phyloP scores from a whole-genome alignment of 2,113 vertebrate genomes.

The Isichthys henryi region DNA sequence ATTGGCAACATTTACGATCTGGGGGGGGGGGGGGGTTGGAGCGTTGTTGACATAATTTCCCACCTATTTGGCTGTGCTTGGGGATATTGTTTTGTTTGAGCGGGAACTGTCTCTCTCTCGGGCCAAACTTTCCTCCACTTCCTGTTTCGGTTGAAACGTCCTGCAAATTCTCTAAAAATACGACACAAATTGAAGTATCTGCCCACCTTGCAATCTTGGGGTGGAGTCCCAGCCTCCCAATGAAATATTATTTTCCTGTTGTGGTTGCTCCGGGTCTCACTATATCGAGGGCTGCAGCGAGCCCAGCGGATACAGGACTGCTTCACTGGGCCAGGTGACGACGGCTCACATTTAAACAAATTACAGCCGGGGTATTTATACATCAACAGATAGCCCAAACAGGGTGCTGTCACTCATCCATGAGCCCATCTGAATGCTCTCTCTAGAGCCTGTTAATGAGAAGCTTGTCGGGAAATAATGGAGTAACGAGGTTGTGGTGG shows the following conservation, averaged over 20 bases:
- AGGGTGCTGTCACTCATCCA: neutral
- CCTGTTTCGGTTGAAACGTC: constrained; percentile 60
- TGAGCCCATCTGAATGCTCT: neutral
- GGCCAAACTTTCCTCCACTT: constrained; percentile 48
- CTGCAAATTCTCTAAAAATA: constrained; percentile 61
- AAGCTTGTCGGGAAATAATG: constrained; percentile 6
- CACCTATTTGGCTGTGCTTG: constrained; percentile 28
- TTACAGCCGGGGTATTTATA: constrained; percentile 12
- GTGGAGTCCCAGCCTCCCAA: constrained; percentile 48
- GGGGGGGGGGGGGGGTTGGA: neutral
- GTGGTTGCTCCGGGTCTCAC: constrained; percentile 14
- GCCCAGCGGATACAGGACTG: constrained; percentile 9
- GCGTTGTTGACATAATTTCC: constrained; percentile 12
- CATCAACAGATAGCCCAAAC: constrained; percentile 15
- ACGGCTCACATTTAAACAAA: constrained; percentile 16
- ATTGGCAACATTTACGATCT: constrained; percentile 21
- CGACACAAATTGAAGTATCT: constrained; percentile 45
- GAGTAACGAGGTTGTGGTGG: neutral
- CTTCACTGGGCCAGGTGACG: constrained; percentile 15
- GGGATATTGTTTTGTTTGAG: constrained; percentile 40
- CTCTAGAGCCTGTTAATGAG: neutral
- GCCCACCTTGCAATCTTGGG: constrained; percentile 34
- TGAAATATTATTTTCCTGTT: constrained; percentile 42
- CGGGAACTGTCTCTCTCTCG: constrained; percentile 31
- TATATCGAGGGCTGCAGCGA: neutral